Evolutionary conservation across 2,797 vertebrate genomes (phyloP), one percentile per base, ranked within the genome.

Genomic region (Aphelocoma californica): DNA sequence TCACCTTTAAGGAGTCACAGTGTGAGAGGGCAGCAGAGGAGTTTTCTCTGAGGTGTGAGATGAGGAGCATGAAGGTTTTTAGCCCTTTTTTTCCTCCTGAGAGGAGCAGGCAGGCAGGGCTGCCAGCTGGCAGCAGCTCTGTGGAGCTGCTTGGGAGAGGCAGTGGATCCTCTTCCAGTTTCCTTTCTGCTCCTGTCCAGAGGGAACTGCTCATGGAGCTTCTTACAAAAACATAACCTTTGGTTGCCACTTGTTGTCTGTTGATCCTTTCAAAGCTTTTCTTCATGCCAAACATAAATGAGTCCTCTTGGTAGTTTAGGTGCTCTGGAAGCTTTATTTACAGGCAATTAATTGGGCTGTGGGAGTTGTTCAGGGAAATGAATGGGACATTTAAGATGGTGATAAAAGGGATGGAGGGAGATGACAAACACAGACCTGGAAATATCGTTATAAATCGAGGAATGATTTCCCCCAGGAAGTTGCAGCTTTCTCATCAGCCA

Each of bases 391-490:
- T 47, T 50, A 71, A 71, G 71, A 7, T 74, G 40, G 78, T 65
- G 89, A 64, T 86, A 57, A 80, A 78, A 87, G 86, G 80, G 60
- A 51, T 75, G 48, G 77, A 81, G 77, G 65, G 82, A 79, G 85
- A 65, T 88, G 85, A 81, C 72, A 86, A 92, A 92, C 57, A 84
- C 72, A 50, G 75, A 44, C 60, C 82, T 90, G 91, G 87, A 88
- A 95, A 80, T 57, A 71, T 4, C 62, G 12, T 82, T 78, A 25
- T 71, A 93, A 85, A 73, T 57, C 26, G 17, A 64, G 78, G 83
- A 57, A 21, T 85, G 4, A 87, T 95, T 88, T 95, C 84, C 92
- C 88, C 61, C 31, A 87, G 92, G 92, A 95, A 94, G 79, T 17
- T 60, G 71, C 81, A 86, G 87, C 66, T 72, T 54, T 93, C 85